Base-by-base conservation (phyloP, 1,140 invertebrate species). In the Pseudomyrmex concolor region DNA sequence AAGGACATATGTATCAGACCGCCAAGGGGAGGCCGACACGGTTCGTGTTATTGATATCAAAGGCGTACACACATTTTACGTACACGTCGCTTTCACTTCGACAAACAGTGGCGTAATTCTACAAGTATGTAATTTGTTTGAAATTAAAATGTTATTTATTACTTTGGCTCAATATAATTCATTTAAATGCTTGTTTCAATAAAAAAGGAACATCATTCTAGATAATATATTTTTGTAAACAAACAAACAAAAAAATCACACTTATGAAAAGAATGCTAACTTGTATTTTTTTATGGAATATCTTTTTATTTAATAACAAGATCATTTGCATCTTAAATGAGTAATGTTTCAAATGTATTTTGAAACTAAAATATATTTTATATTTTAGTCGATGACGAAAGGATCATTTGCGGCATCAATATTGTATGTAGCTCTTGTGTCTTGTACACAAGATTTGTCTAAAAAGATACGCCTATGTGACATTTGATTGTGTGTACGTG, bases 1-100 rank as follows among this genome's bases (percentile, higher is more conserved):
- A 93, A 93, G 92, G 92, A 94, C 93, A 93, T 94, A 93, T 93
- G 93, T 91, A 93, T 87, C 84, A 82, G 84, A 86, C 85, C 78
- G 67, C 74, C 84, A 84, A 89, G 71, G 84, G 85, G 89, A 70
- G 77, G 71, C 64, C 15, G 22, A 84, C 73, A 87, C 71, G 76
- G 34, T 87, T 87, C 73, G 25, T 73, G 57, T 83, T 68, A 83
- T 86, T 85, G 84, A 86, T 87, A 87, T 78, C 86, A 78, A 87
- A 87, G 86, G 78, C 82, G 57, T 43, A 84, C 62, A 64, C 51
- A 71, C 82, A 70, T 71, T 57, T 74, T 9, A n/a, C 55, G 60
- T 76, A 73, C 34, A 54, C 48, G 51, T 77, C 54, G 76, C 12
- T 50, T 34, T 51, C 13, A 34, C 67, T 17, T 72, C 34, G 34